Evolutionary conservation across 2,797 vertebrate genomes (phyloP).

Genomic region (Forpus xanthops): DNA sequence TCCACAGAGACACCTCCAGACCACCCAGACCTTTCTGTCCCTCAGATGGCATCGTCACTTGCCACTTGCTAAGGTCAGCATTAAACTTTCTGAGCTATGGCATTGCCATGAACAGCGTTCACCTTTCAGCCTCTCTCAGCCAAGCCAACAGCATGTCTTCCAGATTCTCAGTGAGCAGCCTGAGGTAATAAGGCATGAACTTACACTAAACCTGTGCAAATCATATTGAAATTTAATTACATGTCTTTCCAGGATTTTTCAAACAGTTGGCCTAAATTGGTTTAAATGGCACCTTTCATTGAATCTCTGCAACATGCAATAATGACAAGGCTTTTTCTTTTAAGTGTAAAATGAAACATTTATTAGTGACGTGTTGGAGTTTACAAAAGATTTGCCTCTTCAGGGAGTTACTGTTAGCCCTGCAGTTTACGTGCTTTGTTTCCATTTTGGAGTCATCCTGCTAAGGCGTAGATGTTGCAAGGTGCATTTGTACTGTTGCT

Average conservation of each 20-base stretch:
- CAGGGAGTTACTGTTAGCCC: not conserved
- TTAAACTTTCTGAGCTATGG: accelerated
- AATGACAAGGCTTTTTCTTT: not conserved
- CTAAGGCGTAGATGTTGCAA: accelerated
- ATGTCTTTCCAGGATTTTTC: not conserved
- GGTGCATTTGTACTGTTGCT: not conserved
- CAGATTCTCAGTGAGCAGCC: not conserved
- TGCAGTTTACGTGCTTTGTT: not conserved
- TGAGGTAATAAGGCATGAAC: not conserved
- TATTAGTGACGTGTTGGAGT: not conserved
- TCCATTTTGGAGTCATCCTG: not conserved
- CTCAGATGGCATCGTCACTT: not conserved
- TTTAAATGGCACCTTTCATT: not conserved
- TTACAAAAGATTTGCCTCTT: not conserved
- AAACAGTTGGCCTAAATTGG: not conserved
- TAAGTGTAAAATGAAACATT: not conserved
- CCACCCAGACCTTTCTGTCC: not conserved
- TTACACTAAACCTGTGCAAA: not conserved
- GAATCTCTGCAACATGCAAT: not conserved
- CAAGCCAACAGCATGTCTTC: not conserved
- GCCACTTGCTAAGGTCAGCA: not conserved
- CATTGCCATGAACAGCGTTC: not conserved
- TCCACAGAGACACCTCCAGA: not conserved
- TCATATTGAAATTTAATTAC: not conserved
- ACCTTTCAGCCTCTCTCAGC: not conserved